Conservation (phyloP, 2,888 invertebrate species). For the Formica aserva region DNA sequence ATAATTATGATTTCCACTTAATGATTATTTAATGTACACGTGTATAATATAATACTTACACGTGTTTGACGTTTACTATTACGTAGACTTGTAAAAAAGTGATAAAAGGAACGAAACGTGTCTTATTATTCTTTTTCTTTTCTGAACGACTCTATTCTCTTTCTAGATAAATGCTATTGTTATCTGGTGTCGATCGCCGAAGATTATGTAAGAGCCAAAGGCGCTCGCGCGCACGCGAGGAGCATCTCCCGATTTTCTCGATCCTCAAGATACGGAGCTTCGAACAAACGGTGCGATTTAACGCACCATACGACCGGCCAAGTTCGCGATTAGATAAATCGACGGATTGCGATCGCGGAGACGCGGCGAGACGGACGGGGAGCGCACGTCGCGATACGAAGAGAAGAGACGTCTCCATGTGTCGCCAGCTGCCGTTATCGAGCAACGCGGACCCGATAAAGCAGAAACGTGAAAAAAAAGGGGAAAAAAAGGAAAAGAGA, state of each 20-base stretch:
- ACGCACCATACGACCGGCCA: constrained; percentile 57
- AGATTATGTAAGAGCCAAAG: constrained; percentile 31
- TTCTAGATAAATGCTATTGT: not conserved
- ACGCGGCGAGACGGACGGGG: constrained; percentile 11
- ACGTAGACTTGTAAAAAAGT: not conserved
- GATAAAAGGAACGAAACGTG: not conserved
- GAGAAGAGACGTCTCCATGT: constrained; percentile 30
- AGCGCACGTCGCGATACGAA: constrained; percentile 5
- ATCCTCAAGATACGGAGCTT: constrained; percentile 30
- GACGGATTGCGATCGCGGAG: constrained; percentile 20
- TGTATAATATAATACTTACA: not conserved
- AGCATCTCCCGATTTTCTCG: constrained; percentile 43
- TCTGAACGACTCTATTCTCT: not conserved
- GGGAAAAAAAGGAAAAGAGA: constrained; percentile 50
- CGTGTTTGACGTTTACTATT: not conserved
- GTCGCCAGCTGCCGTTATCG: constrained; percentile 36
- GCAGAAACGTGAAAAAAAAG: constrained; percentile 57
- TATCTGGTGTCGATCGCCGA: constrained; percentile 11
- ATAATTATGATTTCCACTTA: constrained; percentile 15
- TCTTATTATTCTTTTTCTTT: not conserved
- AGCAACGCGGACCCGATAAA: constrained; percentile 61
- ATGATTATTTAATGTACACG: constrained; percentile 26
- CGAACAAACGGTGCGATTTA: not conserved
- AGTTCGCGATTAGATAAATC: constrained; percentile 66
- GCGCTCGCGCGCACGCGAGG: not conserved